A percentile compares a stretch with the other conserved stretches of the same genome.
Conservation (phyloP, 1,140 invertebrate species). For the Maconellicoccus hirsutus region DNA sequence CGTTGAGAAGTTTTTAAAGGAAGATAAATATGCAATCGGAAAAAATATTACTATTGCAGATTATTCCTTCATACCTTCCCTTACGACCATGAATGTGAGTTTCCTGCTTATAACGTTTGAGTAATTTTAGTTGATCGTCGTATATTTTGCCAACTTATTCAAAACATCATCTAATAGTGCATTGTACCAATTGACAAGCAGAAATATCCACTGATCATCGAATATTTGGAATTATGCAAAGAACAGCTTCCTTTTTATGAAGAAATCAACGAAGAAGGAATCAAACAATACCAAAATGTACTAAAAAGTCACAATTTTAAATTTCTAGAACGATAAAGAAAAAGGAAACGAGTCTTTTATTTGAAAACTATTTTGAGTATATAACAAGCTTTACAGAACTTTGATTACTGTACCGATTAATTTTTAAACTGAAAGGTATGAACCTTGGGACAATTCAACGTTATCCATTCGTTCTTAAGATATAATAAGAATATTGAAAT, state of each 20-base stretch:
- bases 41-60: slow-evolving; percentile 60
- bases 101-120: slow-evolving; percentile 24
- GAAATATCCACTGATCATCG: slow-evolving; percentile 33
- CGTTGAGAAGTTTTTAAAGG: slow-evolving; percentile 54
- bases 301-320: not conserved
- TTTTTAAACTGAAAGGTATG: too few relatives aligned
- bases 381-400: too few relatives aligned
- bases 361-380: too few relatives aligned
- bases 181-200: slow-evolving; percentile 33
- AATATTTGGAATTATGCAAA: slow-evolving; percentile 35
- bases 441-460: too few relatives aligned
- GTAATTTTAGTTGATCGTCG: too few relatives aligned
- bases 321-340: not conserved
- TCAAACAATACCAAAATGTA: slow-evolving; percentile 26
- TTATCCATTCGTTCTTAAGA: too few relatives aligned
- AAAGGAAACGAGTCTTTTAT: too few relatives aligned
- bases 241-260: slow-evolving; percentile 26
- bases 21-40: slow-evolving; percentile 50
- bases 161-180: not conserved
- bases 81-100: slow-evolving; percentile 50
- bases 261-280: slow-evolving; percentile 35
- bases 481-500: too few relatives aligned
- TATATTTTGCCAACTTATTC: too few relatives aligned
- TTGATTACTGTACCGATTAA: too few relatives aligned
- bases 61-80: slow-evolving; percentile 45